phyloP scores from a whole-genome alignment of 2,888 invertebrate species.

The Uloborus plumipes region DNA sequence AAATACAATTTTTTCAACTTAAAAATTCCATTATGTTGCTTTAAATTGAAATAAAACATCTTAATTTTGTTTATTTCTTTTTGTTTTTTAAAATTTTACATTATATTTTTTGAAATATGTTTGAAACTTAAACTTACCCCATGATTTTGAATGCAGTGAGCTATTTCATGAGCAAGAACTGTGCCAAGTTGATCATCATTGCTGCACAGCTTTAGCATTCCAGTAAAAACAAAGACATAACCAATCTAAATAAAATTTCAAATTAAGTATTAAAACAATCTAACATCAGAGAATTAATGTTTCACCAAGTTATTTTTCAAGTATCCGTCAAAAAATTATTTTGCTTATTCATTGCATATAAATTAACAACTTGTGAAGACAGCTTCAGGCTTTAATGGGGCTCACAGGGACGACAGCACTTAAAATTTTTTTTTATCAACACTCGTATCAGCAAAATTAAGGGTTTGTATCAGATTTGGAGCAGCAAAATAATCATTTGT shows the following conservation, averaged over 20 bases:
- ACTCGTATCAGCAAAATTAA: too few species aligned
- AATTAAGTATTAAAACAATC: conserved; percentile 15
- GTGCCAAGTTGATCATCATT: conserved; percentile 76
- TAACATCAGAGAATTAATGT: neutral
- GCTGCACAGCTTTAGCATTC: conserved; percentile 73
- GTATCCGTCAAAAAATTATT: neutral
- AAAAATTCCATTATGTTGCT: neutral
- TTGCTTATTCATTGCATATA: too few species aligned
- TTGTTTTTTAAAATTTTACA: too few species aligned
- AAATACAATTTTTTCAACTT: too few species aligned
- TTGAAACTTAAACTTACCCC: conserved; percentile 70
- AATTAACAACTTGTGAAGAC: too few species aligned
- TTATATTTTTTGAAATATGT: neutral
- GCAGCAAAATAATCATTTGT: too few species aligned
- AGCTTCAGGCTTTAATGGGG: too few species aligned
- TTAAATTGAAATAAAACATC: neutral
- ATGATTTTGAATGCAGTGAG: conserved; percentile 76
- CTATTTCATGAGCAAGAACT: conserved; percentile 77
- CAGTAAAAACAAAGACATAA: conserved; percentile 76
- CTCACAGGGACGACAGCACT: too few species aligned
- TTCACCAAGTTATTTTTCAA: too few species aligned
- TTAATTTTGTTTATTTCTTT: too few species aligned
- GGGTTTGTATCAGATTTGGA: too few species aligned
- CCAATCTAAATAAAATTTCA: conserved; percentile 73
- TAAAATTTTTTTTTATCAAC: too few species aligned